Evolutionary conservation across 1,140 invertebrate genomes (phyloP).

Genomic region (Nixonia krombeini): DNA sequence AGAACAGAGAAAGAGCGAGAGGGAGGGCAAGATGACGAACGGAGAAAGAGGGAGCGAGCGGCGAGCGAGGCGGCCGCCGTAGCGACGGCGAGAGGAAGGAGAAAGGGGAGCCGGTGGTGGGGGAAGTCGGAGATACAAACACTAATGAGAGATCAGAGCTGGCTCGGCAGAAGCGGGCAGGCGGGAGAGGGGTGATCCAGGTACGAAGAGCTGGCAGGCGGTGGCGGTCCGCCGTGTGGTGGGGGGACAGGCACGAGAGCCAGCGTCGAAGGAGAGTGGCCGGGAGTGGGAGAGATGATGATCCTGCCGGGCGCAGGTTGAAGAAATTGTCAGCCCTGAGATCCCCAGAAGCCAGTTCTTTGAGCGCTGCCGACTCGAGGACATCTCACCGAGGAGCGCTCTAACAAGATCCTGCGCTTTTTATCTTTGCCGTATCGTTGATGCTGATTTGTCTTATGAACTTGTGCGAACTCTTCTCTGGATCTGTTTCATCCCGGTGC

Average conservation of each 20-base stretch:
- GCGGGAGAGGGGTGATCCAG: constrained; percentile 21
- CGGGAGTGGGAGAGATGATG: constrained; percentile 52
- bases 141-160: constrained; percentile 8
- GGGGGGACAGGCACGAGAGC: constrained; percentile 14
- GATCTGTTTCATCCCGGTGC: too few relatives aligned
- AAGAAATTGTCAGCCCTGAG: constrained; percentile 55
- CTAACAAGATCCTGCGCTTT: constrained; percentile 20
- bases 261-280: constrained; percentile 2
- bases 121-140: constrained; percentile 2
- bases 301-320: constrained; percentile 37
- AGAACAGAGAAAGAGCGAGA: too few relatives aligned
- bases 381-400: constrained; percentile 10
- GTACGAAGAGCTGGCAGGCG: constrained; percentile 8
- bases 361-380: neutral
- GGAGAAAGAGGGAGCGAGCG: too few relatives aligned
- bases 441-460: too few relatives aligned
- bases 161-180: constrained; percentile 18
- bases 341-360: constrained; percentile 13
- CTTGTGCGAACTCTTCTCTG: too few relatives aligned
- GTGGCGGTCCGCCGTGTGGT: constrained; percentile 2
- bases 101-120: neutral
- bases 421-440: too few relatives aligned
- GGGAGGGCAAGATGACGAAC: too few relatives aligned
- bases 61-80: neutral
- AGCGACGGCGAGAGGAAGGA: too few relatives aligned